Percentiles rank a stretch among this genome's conserved stretches.
Conservation (phyloP, 2,888 invertebrate species). For the Cantharis nigra region DNA sequence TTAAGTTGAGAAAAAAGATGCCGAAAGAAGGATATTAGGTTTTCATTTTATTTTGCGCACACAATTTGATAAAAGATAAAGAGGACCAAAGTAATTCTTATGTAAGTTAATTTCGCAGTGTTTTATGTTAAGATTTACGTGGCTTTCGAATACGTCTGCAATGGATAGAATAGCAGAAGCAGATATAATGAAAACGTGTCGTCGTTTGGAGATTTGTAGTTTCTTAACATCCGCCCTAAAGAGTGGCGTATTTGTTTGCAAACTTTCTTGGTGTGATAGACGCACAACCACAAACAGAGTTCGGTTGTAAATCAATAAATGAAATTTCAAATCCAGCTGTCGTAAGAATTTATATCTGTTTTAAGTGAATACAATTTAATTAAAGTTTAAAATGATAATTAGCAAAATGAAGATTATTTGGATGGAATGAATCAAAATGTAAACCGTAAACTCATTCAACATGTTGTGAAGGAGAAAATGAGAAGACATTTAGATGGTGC, state of each 20-base stretch:
- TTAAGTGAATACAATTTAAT: background rate
- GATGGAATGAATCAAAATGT: background rate
- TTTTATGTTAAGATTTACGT: background rate
- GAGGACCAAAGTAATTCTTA: background rate
- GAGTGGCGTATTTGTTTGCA: background rate
- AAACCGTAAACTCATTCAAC: conserved; percentile 23
- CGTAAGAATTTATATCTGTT: background rate
- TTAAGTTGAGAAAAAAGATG: background rate
- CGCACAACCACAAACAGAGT: background rate
- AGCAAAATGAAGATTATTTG: background rate
- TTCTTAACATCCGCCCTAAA: background rate
- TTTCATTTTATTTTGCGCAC: conserved; percentile 9
- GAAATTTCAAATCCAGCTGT: background rate
- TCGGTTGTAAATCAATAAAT: background rate
- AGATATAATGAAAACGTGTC: conserved; percentile 22
- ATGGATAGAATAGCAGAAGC: conserved; percentile 2
- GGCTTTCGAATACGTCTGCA: background rate
- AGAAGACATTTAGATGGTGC: conserved; percentile 27
- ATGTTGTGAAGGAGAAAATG: conserved; percentile 28
- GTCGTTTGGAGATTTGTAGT: conserved; percentile 16
- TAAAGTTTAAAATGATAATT: background rate
- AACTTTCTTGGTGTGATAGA: background rate
- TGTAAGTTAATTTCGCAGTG: background rate
- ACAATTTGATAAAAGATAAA: conserved; percentile 23
- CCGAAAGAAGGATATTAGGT: background rate